Base-by-base conservation (phyloP, 2,797 vertebrate species). In the Sarcophilus harrisii region DNA sequence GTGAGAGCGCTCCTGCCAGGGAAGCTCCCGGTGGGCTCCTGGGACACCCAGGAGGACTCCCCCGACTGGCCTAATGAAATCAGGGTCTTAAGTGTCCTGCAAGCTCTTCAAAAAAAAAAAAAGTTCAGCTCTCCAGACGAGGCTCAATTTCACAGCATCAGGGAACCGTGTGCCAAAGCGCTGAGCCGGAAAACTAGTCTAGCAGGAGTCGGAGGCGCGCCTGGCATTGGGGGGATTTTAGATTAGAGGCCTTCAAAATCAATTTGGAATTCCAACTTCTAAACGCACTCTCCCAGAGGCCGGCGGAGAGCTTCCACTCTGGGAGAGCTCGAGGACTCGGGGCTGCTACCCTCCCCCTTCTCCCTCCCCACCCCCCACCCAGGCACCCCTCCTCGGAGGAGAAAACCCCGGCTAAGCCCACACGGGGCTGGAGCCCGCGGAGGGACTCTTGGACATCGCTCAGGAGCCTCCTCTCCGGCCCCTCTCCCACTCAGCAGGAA, bases 91-190 rank as follows among this genome's bases (percentile, higher is more conserved):
- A 98, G 98, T 97, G 98, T 97, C 97, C 98, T 98, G 96, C 97
- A 98, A 95, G 98, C 98, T 98, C 98, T 94, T 94, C 96, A 94
- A 97, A 97, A 97, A 97, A 94, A 97, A 97, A 97, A 98, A 98
- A 97, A 98, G 97, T 96, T 96, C 13, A 60, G 97, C 98, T 98
- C 98, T 98, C 98, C 98, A 97, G 97, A 98, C 92, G 97, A 98
- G 98, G 98, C 98, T 99, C 98, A 98, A 98, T 98, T 99, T 99
- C 98, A 99, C 98, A 98, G 98, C 98, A 98, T 98, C 98, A 98
- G 98, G 98, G 98, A 98, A 97, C 92, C 66, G 98, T 96, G 97
- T 98, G 98, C 98, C 98, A 98, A 97, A 29, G 97, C 98, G 6
- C 97, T 98, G 98, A 99, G 98, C 98, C 95, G 95, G 98, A 99